These are phyloP conservation scores for Oxyruncus cristatus DNA, from an alignment of 2,113 vertebrate genomes.

Conservation along the genomic window DNA sequence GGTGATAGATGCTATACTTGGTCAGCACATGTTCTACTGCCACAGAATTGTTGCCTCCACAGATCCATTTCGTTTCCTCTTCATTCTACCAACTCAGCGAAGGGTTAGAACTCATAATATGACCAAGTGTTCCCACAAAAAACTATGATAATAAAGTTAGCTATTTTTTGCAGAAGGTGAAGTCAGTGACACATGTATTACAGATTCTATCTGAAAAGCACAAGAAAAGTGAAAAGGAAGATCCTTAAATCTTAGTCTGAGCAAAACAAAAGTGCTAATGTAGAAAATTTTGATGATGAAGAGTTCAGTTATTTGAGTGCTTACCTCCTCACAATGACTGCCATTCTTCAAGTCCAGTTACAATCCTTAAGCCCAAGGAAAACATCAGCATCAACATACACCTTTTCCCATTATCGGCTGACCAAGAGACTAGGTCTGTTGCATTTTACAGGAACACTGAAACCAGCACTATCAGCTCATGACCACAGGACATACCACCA, in stretches of 20 bases:
- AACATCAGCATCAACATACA: fast-evolving
- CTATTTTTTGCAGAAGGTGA: neutral
- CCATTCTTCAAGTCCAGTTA: neutral
- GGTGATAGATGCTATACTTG: neutral
- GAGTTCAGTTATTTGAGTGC: neutral
- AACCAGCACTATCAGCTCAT: neutral
- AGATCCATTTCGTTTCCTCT: neutral
- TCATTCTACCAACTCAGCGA: neutral
- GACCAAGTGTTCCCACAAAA: neutral
- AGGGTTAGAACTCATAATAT: neutral
- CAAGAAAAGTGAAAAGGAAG: neutral
- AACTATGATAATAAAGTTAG: neutral
- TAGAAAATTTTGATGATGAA: neutral
- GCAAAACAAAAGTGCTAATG: neutral
- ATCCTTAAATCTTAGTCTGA: neutral
- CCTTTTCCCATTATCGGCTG: neutral
- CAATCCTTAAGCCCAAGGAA: neutral
- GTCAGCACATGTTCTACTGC: neutral
- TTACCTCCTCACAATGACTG: neutral
- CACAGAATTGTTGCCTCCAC: neutral
- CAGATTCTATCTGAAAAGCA: neutral
- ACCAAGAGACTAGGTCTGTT: neutral
- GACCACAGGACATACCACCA: neutral
- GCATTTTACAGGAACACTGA: neutral
- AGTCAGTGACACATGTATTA: neutral